Evolutionary conservation across 2,797 vertebrate genomes (phyloP).

Genomic region (Hyperoplus immaculatus): DNA sequence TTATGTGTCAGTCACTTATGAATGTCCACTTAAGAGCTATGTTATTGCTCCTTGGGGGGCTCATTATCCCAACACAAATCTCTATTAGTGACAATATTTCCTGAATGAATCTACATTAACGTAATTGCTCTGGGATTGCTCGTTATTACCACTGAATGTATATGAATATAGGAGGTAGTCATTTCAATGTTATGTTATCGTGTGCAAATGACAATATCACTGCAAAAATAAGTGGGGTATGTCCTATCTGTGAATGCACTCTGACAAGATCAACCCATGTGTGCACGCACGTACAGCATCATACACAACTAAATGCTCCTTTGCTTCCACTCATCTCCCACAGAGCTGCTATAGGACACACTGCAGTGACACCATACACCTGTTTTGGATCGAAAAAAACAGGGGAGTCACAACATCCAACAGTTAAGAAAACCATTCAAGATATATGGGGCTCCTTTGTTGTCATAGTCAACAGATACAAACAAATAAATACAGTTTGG

Average conservation of each 20-base stretch:
- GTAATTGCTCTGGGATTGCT: conserved; percentile 49
- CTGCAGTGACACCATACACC: conserved; percentile 35
- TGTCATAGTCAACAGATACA: conserved; percentile 11
- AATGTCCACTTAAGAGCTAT: conserved; percentile 61
- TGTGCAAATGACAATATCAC: conserved; percentile 35
- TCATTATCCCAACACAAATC: conserved; percentile 70
- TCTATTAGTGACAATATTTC: conserved; percentile 65
- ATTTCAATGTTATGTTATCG: conserved; percentile 34
- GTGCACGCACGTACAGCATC: conserved; percentile 18
- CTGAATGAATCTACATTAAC: conserved; percentile 68
- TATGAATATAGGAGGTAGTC: conserved; percentile 39
- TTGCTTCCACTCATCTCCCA: conserved; percentile 16
- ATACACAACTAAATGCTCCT: conserved; percentile 38
- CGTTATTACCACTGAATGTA: conserved; percentile 53
- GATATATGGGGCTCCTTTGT: not conserved
- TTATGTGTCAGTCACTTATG: conserved; percentile 62
- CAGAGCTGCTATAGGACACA: conserved; percentile 4
- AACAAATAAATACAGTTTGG: not conserved
- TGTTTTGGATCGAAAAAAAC: conserved; percentile 31
- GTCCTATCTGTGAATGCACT: conserved; percentile 30
- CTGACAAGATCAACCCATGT: conserved; percentile 35
- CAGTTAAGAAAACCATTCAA: conserved; percentile 16
- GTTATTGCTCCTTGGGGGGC: conserved; percentile 57
- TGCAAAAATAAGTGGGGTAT: conserved; percentile 12
- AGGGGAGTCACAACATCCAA: not conserved